Conservation (phyloP, 2,797 vertebrate genomes). For the Sparidentex hasta region DNA sequence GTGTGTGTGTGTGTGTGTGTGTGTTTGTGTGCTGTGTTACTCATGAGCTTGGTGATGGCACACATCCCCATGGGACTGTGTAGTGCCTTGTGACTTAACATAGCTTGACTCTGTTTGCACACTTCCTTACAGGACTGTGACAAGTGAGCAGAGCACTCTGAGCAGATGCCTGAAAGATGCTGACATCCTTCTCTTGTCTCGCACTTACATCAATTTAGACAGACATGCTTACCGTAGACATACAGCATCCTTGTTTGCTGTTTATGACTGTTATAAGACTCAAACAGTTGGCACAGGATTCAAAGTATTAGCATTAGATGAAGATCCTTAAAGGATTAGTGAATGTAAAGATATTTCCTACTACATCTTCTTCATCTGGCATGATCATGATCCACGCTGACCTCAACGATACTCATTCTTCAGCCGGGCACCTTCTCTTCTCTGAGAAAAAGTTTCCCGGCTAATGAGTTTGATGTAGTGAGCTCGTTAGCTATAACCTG, state of each 20-base stretch:
- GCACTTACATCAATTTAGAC: constrained; percentile 65
- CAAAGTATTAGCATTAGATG: constrained; percentile 19
- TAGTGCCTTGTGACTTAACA: constrained; percentile 73
- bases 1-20: constrained; percentile 38
- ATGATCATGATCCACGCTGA: constrained; percentile 46
- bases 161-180: constrained; percentile 68
- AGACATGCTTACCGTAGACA: constrained; percentile 47
- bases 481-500: constrained; percentile 87
- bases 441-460: constrained; percentile 79
- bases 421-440: constrained; percentile 67
- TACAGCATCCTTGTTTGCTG: constrained; percentile 37
- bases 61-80: constrained; percentile 57
- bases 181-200: constrained; percentile 67
- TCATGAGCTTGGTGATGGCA: constrained; percentile 60
- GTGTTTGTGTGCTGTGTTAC: constrained; percentile 46
- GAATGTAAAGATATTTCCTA: neutral
- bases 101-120: constrained; percentile 76
- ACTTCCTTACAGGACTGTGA: constrained; percentile 71
- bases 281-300: constrained; percentile 17
- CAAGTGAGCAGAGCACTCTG: constrained; percentile 66
- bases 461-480: constrained; percentile 89
- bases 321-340: constrained; percentile 22
- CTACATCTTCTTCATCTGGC: neutral
- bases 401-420: constrained; percentile 56
- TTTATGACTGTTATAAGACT: constrained; percentile 20